Conservation (phyloP, 2,888 invertebrate species). For the Carterocephalus palaemon region DNA sequence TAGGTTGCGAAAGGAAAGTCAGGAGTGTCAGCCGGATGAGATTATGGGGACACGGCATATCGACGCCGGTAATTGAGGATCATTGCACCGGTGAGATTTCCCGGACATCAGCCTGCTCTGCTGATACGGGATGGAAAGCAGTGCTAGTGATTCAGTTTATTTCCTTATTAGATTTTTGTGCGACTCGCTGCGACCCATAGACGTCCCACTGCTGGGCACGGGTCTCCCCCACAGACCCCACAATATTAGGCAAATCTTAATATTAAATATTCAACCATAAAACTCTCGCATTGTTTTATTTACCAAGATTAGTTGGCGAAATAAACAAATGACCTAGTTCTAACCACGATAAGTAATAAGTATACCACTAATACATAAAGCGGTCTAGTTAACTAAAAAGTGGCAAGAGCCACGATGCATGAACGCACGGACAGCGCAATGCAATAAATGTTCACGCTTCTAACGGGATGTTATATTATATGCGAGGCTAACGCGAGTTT, state of each 20-base stretch:
- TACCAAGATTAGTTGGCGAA: too few relatives aligned
- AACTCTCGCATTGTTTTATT: too few relatives aligned
- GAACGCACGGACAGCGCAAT: slow-evolving; percentile 2
- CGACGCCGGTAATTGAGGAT: slow-evolving; percentile 16
- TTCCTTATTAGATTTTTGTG: too few relatives aligned
- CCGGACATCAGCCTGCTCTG: slow-evolving; percentile 16
- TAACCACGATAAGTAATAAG: background rate
- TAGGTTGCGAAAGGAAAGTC: slow-evolving; percentile 11
- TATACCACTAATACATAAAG: too few relatives aligned
- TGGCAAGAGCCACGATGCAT: slow-evolving; percentile 1
- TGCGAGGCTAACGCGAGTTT: slow-evolving; percentile 12
- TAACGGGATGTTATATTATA: slow-evolving; percentile 19
- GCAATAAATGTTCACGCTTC: slow-evolving; percentile 16
- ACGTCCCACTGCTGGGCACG: too few relatives aligned
- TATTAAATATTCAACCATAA: too few relatives aligned
- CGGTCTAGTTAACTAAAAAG: too few relatives aligned
- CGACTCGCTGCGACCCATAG: too few relatives aligned
- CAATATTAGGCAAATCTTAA: too few relatives aligned
- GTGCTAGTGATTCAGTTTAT: background rate
- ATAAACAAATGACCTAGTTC: too few relatives aligned
- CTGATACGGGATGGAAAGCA: slow-evolving; percentile 10
- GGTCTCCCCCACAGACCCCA: too few relatives aligned
- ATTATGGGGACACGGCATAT: slow-evolving; percentile 3
- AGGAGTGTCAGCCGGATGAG: background rate
- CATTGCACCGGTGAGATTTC: slow-evolving; percentile 15